These are phyloP conservation scores for Taeniopygia guttata DNA, from an alignment of 2,797 vertebrate genomes.

Conservation along the genomic window DNA sequence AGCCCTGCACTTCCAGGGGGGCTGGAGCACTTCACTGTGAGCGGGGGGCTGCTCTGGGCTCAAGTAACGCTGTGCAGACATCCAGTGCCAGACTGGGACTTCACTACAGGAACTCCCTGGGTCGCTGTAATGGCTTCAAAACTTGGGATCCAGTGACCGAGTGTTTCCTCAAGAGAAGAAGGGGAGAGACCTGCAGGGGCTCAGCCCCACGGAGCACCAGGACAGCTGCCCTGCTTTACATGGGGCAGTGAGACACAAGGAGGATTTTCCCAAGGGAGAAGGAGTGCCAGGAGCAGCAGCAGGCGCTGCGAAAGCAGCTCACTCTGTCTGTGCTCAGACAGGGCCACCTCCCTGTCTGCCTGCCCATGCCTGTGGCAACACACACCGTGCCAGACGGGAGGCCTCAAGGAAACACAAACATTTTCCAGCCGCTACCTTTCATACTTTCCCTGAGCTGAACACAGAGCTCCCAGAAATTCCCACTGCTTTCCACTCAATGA, in stretches of 20 bases:
- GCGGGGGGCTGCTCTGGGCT: background rate
- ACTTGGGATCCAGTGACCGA: rapidly evolving
- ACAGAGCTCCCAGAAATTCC: background rate
- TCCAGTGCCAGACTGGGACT: background rate
- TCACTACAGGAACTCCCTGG: background rate
- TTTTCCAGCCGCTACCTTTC: background rate
- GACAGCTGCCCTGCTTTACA: background rate
- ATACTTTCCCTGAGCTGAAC: conserved; percentile 3
- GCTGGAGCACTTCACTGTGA: background rate
- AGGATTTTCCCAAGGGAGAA: background rate
- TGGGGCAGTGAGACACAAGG: background rate
- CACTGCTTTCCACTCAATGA: background rate
- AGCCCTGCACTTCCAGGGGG: background rate
- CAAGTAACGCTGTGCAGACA: background rate
- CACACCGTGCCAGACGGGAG: background rate
- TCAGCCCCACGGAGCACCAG: background rate
- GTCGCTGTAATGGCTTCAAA: rapidly evolving
- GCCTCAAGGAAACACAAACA: conserved; percentile 54
- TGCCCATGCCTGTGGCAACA: background rate
- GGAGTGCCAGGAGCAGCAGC: background rate
- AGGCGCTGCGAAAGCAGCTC: background rate
- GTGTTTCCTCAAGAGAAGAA: background rate
- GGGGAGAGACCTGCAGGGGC: background rate
- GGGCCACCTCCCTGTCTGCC: background rate
- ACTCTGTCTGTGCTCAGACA: background rate